These are phyloP conservation scores for Apostichopus leukothele DNA, from an alignment of 53 echinoderm and acorn worm species.

Conservation along the genomic window DNA sequence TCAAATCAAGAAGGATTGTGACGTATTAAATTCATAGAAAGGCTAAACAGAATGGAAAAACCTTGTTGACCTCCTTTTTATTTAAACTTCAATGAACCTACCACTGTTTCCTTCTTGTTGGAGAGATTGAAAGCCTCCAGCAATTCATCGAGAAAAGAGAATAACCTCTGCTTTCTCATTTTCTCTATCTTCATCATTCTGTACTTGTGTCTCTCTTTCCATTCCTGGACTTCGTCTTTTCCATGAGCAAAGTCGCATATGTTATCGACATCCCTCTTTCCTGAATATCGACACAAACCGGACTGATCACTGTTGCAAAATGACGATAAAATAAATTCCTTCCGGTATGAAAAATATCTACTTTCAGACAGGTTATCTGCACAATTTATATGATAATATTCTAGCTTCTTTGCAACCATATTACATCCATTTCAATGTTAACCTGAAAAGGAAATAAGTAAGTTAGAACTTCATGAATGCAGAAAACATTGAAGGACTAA, in stretches of 20 bases:
- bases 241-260: constrained; percentile 79
- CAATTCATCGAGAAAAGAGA: constrained; percentile 82
- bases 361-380: too few species aligned
- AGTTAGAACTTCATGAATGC: too few species aligned
- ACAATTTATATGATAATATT: too few species aligned
- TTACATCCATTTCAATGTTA: too few species aligned
- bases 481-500: too few species aligned
- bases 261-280: constrained; percentile 68
- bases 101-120: constrained; percentile 76
- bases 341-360: too few species aligned
- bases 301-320: constrained; percentile 52
- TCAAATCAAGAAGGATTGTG: too few species aligned
- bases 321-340: background rate
- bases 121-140: constrained; percentile 82
- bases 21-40: background rate
- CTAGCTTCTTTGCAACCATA: too few species aligned
- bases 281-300: constrained; percentile 65
- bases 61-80: background rate
- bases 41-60: background rate
- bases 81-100: constrained; percentile 38
- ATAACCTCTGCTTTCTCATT: constrained; percentile 78
- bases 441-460: too few species aligned
- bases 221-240: constrained; percentile 82
- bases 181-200: constrained; percentile 94
- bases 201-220: constrained; percentile 86